Evolutionary conservation across 2,888 invertebrate genomes (phyloP).

Genomic region (Trachelus stipa): DNA sequence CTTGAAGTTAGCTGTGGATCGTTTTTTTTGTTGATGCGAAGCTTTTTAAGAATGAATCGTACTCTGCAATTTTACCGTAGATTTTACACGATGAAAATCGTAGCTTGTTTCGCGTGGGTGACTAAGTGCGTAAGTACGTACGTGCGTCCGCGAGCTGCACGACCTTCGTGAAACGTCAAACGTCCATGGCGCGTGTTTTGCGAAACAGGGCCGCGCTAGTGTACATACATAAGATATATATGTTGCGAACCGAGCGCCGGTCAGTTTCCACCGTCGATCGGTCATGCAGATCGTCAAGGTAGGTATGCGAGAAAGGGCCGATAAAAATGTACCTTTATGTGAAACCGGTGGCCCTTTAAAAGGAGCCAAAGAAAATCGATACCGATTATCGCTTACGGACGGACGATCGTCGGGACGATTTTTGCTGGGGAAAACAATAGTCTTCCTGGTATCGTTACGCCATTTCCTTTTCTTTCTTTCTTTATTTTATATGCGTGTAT

Average conservation of each 20-base stretch:
- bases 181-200: slow-evolving; percentile 42
- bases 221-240: not conserved
- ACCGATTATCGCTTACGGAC: slow-evolving; percentile 12
- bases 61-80: no score
- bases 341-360: slow-evolving; percentile 27
- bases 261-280: slow-evolving; percentile 2
- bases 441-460: not conserved
- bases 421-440: not conserved
- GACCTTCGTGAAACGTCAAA: slow-evolving; percentile 66
- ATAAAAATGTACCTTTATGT: slow-evolving; percentile 21
- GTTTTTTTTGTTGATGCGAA: no score
- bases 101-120: not conserved
- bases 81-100: not conserved
- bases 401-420: not conserved
- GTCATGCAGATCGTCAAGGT: slow-evolving; percentile 26
- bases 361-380: slow-evolving; percentile 22
- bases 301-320: slow-evolving; percentile 42
- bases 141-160: slow-evolving; percentile 30
- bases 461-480: not conserved
- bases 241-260: not conserved
- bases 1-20: no score
- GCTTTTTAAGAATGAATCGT: no score
- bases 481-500: not conserved
- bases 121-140: slow-evolving; percentile 2
- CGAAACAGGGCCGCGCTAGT: slow-evolving; percentile 4